Evolutionary conservation across 2,113 vertebrate genomes (phyloP).

Genomic region (Felis chaus): DNA sequence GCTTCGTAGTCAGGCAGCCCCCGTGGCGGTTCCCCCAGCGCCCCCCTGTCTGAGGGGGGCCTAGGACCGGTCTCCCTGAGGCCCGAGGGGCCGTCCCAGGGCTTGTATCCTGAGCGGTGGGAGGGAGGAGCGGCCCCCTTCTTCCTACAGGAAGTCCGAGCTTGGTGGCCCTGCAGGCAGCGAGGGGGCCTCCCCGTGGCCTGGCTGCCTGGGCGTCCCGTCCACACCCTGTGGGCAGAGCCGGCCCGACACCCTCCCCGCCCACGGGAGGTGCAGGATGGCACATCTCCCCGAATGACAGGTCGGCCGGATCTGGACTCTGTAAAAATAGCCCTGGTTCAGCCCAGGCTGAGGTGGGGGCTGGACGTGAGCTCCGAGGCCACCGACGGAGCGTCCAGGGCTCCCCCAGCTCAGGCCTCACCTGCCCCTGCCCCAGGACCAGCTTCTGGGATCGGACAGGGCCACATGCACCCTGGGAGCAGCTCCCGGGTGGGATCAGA

Average conservation of each 20-base stretch:
- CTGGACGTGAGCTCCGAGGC: neutral
- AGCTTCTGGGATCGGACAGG: neutral
- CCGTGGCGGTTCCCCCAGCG: fast-evolving
- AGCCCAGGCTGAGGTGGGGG: neutral
- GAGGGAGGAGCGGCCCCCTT: neutral
- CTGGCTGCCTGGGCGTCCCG: neutral
- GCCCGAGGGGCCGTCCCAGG: neutral
- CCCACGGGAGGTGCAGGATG: slow-evolving; percentile 38
- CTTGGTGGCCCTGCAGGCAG: neutral
- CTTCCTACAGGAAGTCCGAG: neutral
- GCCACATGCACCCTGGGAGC: neutral
- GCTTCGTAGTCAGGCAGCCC: neutral
- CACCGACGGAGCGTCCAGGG: neutral
- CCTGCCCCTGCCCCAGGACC: neutral
- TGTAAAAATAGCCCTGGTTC: slow-evolving; percentile 39
- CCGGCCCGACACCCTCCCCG: neutral
- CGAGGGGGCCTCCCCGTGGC: fast-evolving
- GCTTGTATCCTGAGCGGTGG: neutral
- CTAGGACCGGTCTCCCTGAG: neutral
- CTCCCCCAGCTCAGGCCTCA: neutral
- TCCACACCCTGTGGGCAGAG: neutral
- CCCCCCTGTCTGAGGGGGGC: neutral
- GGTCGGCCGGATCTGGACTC: neutral
- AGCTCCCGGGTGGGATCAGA: neutral
- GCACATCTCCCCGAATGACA: slow-evolving; percentile 4